Evolutionary conservation across 2,113 vertebrate genomes (phyloP).

Genomic region (Nerophis ophidion): DNA sequence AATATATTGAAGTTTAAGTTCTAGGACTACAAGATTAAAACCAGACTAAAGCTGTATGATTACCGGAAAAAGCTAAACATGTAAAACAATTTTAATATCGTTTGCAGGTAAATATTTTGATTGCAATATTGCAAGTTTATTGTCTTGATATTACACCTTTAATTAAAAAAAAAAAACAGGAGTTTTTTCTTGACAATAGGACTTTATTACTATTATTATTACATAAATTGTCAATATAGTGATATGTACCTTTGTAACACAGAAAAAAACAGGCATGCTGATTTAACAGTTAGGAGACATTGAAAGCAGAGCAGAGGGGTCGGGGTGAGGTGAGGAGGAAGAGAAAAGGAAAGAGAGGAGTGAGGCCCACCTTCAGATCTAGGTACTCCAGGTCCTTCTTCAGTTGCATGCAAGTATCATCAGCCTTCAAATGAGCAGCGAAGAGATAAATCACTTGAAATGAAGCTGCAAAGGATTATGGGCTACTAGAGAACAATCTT

Average conservation of each 20-base stretch:
- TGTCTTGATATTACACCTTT: too few relatives aligned
- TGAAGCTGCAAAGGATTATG: conserved; percentile 53
- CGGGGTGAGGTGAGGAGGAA: conserved; percentile 16
- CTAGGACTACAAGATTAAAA: too few relatives aligned
- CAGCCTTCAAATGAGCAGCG: conserved; percentile 80
- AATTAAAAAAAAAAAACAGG: too few relatives aligned
- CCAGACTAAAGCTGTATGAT: too few relatives aligned
- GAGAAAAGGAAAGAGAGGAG: conserved; percentile 32
- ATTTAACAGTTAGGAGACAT: conserved; percentile 29
- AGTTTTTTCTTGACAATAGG: too few relatives aligned
- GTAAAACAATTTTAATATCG: too few relatives aligned
- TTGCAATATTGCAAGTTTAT: too few relatives aligned
- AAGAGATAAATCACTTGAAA: conserved; percentile 65
- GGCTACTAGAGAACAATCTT: conserved; percentile 42
- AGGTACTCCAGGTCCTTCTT: conserved; percentile 99
- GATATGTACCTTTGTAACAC: background rate
- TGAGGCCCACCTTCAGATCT: conserved; percentile 90
- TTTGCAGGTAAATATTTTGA: too few relatives aligned
- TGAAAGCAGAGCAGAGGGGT: conserved; percentile 23
- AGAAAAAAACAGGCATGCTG: conserved; percentile 15
- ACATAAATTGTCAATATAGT: background rate
- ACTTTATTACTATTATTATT: background rate
- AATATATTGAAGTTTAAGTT: too few relatives aligned
- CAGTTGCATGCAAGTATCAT: conserved; percentile 96
- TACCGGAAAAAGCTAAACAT: too few relatives aligned